Base-by-base conservation (phyloP, 2,113 vertebrate genomes). In the sheep (Ovis aries) region DNA sequence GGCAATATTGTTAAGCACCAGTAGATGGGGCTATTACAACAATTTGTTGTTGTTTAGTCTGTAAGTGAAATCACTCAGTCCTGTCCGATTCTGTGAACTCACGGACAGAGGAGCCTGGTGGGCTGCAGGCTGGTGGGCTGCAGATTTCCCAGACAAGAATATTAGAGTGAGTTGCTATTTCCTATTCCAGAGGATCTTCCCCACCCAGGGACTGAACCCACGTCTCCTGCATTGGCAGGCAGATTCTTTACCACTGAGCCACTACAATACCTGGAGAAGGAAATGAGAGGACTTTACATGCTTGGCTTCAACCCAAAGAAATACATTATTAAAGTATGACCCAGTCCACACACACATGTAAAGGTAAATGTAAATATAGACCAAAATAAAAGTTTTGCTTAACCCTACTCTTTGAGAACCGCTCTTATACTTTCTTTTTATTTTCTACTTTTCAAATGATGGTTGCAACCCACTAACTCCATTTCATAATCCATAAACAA, bases 1-100 rank as follows among this genome's bases (percentile, higher is more conserved):
- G 40, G 31, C 55, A 82, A 90, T 94, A 97, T 80, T 52, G 14
- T n/a, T 40, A 94, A 52, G 27, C 27, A 93, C 93, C 97, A 97
- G 91, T 48, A 97, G 96, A 90, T 96, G 96, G 96, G 6, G 88
- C 59, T 97, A 89, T 45, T 88, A 91, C 14, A 92, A 87, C 43
- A 60, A 92, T 88, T 52, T 43, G 71, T 43, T 43, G 21, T 40
- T 43, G 36, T 43, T 77, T 7, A 77, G 71, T 43, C 71, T 7
- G 3, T 77, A 77, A 71, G 67, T 71, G 36, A 71, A 71, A 71
- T 71, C 1, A 1, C 67, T 71, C n/a, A 23, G 67, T 6, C 19
- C n/a, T 13, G 67, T 71, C 67, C 0, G 10, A 40, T 12, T 74
- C 71, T 27, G 21, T 0, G 23, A 77, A 40, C 23, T 12, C 71